These are phyloP conservation scores for Diplodus sargus DNA, from an alignment of 2,797 vertebrate genomes.

Conservation along the genomic window DNA sequence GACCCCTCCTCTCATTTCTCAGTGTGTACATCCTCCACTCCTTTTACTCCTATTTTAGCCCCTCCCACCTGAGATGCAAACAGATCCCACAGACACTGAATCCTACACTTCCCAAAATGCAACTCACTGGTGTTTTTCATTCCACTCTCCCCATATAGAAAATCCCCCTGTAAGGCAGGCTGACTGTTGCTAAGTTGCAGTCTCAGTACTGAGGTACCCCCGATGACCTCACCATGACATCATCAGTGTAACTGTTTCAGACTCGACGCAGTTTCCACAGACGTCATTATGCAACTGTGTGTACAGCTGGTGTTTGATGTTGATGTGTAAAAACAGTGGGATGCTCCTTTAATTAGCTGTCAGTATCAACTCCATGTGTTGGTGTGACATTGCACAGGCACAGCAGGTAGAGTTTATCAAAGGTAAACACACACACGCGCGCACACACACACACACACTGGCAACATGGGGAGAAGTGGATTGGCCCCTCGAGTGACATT, in stretches of 20 bases:
- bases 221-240: not conserved
- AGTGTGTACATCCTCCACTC: too few relatives aligned
- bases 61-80: too few relatives aligned
- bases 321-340: not conserved
- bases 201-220: not conserved
- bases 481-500: constrained; percentile 65
- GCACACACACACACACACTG: constrained; percentile 25
- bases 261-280: not conserved
- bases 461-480: constrained; percentile 54
- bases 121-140: not conserved
- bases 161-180: not conserved
- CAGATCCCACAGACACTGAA: not conserved
- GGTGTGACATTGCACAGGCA: constrained; percentile 7
- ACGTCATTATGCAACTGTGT: not conserved
- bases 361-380: not conserved
- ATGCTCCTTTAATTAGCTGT: constrained; percentile 35
- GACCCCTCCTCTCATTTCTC: too few relatives aligned
- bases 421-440: constrained; percentile 51
- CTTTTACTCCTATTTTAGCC: too few relatives aligned
- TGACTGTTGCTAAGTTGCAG: not conserved
- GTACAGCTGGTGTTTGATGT: not conserved
- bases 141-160: too few relatives aligned
- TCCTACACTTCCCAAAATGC: constrained; percentile 10
- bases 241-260: not conserved
- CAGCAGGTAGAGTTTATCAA: constrained; percentile 39